Evolutionary conservation across 2,888 invertebrate species (phyloP), one percentile per base, ranked within the genome.

Genomic region (Macaria liturata): DNA sequence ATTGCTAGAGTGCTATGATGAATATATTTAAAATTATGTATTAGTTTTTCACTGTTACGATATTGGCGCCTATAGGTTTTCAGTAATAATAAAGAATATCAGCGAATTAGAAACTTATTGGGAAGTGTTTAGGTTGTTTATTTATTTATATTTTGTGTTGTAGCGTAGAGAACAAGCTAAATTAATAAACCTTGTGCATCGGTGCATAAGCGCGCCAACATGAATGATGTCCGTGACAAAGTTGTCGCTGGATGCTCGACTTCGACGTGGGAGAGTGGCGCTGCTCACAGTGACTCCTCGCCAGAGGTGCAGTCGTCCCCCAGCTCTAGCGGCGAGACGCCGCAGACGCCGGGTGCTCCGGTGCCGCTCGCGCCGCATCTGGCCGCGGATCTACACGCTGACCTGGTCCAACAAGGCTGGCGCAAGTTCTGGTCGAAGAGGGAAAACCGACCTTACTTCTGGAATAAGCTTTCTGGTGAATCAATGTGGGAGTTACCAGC

Each of bases 401-500:
- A 92, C 71, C 78, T 92, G 37, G 69, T 94, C 5, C 96, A 97
- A 78, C 97, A 97, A 79, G 99, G 98, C 4, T 99, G 99, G 99
- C 94, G 98, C 62, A 98, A 97, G 75, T 98, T 97, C 84, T 99
- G 98, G 98, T 98, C 98, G 30, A 97, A 98, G 79, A 92, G 98
- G 54, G 98, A 99, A 85, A 98, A 97, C 80, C 93, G 98, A 34
- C 98, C 98, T 2, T 99, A 99, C 84, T 99, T 97, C 88, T 99
- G 98, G 97, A 99, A 99, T 83, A 98, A 98, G 89, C 88, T 96
- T 32, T 98, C 98, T 0, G 98, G 98, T 54, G 98, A 98, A 88
- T 98, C 98, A n/a, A 92, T 98, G 70, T 99, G 99, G 99, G 98
- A 99, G 83, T 95, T 98, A 94, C 98, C 98, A 9, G 94, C 95